Evolutionary conservation across 2,113 vertebrate genomes (phyloP).

Genomic region (Propithecus coquereli): DNA sequence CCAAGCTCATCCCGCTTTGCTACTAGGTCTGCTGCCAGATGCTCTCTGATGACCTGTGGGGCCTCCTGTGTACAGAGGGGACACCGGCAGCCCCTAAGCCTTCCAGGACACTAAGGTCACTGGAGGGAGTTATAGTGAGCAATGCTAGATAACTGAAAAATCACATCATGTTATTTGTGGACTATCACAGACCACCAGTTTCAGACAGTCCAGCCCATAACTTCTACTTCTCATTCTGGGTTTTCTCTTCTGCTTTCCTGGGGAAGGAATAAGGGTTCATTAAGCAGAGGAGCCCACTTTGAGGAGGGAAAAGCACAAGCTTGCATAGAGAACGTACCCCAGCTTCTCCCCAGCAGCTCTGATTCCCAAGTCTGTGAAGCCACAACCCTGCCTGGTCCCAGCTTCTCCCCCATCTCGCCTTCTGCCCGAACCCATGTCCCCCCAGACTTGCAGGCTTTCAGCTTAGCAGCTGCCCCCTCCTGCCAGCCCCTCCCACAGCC

Average conservation of each 20-base stretch:
- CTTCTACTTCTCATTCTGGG: slow-evolving; percentile 22
- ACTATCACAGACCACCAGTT: not conserved
- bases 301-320: not conserved
- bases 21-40: not conserved
- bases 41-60: not conserved
- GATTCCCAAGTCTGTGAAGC: not conserved
- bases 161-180: too few species aligned
- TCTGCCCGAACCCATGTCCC: not conserved
- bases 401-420: not conserved
- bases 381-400: not conserved
- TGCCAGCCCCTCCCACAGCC: not conserved
- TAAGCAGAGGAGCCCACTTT: not conserved
- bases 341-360: not conserved
- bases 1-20: not conserved
- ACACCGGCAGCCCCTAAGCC: not conserved
- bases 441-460: not conserved
- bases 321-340: not conserved
- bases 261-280: slow-evolving; percentile 34
- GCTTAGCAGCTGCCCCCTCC: not conserved
- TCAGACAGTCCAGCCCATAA: not conserved
- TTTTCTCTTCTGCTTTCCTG: not conserved
- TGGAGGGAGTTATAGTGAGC: accelerated
- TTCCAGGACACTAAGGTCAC: not conserved
- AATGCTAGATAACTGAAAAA: not conserved
- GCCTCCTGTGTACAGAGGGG: not conserved